A percentile compares a stretch with the other conserved stretches of the same genome.
phyloP scores from a whole-genome alignment of 2,888 invertebrate species.

The Dolichopus griseipennis region DNA sequence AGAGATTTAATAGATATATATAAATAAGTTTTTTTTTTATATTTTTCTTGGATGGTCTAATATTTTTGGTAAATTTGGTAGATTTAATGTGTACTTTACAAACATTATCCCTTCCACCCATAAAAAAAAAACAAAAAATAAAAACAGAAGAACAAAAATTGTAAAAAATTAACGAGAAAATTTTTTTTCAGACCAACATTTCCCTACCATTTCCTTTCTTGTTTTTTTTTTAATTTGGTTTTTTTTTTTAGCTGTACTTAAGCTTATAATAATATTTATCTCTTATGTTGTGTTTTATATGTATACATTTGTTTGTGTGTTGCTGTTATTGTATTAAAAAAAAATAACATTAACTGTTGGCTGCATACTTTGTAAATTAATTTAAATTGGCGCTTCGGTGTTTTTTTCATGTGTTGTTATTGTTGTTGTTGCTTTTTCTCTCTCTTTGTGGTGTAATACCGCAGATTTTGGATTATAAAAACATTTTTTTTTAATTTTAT shows the following conservation, averaged over 20 bases:
- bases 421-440: background rate
- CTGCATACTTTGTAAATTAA: constrained; percentile 4
- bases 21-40: too few relatives aligned
- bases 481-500: background rate
- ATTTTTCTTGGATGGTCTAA: too few relatives aligned
- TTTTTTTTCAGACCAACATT: background rate
- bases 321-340: background rate
- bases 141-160: background rate
- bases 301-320: background rate
- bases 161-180: background rate
- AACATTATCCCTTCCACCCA: too few relatives aligned
- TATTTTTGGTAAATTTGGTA: too few relatives aligned
- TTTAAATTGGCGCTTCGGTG: background rate
- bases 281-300: background rate
- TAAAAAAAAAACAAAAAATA: background rate
- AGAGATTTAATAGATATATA: too few relatives aligned
- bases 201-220: background rate
- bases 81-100: too few relatives aligned
- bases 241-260: too few relatives aligned
- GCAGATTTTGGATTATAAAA: background rate
- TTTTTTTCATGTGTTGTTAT: too few relatives aligned
- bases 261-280: too few relatives aligned
- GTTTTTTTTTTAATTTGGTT: too few relatives aligned
- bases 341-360: background rate
- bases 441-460: background rate